Percentiles rank a stretch among this genome's conserved stretches.
phyloP scores from a whole-genome alignment of 2,113 vertebrate species.

The Ifrita kowaldi region DNA sequence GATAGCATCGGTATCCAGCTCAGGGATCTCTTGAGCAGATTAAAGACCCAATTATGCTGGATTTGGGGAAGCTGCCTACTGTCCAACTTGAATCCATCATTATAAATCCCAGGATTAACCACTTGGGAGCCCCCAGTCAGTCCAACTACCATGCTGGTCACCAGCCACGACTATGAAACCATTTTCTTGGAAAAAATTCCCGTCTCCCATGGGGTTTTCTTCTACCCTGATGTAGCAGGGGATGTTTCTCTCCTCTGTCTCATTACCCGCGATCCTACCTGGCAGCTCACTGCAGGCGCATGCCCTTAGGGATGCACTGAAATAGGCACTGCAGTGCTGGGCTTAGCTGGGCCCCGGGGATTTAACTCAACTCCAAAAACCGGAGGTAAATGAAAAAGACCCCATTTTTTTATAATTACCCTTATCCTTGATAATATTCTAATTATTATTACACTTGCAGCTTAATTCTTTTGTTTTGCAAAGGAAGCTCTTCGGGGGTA shows the following conservation, averaged over 20 bases:
- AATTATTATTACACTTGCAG: background rate
- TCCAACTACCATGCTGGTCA: background rate
- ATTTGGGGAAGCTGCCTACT: background rate
- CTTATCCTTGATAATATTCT: background rate
- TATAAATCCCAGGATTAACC: background rate
- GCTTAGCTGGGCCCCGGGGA: background rate
- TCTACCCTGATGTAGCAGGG: background rate
- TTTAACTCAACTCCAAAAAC: background rate
- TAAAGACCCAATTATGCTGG: background rate
- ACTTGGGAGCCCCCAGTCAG: background rate
- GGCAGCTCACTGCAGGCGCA: background rate
- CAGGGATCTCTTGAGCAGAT: background rate
- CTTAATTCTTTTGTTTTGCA: background rate
- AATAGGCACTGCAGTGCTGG: background rate
- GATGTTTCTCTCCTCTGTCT: background rate
- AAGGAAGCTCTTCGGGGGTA: background rate
- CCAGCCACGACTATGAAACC: accelerated
- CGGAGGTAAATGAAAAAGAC: background rate
- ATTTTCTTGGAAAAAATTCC: background rate
- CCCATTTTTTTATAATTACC: accelerated
- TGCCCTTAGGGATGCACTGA: background rate
- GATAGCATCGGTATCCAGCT: background rate
- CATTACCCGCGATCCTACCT: accelerated
- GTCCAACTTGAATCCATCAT: background rate
- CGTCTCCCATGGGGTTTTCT: background rate